Percentiles rank a stretch among this genome's conserved stretches.
Evolutionary conservation across 2,888 invertebrate species (phyloP).

Genomic region (Calameuta filiformis): DNA sequence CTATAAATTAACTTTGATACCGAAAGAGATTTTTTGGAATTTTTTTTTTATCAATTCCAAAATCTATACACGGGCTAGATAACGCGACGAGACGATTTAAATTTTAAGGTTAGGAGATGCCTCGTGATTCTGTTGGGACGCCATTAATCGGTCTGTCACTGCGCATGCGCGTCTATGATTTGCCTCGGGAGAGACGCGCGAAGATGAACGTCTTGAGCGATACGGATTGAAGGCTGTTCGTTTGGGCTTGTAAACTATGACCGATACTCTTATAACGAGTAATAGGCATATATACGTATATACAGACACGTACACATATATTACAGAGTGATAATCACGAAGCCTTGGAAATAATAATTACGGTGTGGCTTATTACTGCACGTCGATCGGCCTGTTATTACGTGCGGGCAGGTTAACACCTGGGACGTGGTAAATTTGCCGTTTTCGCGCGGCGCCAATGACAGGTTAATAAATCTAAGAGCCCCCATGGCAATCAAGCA

Average conservation of each 20-base stretch:
- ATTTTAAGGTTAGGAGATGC: too few relatives aligned
- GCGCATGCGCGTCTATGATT: neutral
- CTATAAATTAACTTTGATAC: too few relatives aligned
- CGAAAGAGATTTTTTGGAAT: too few relatives aligned
- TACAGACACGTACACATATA: too few relatives aligned
- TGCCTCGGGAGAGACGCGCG: neutral
- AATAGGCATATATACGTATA: neutral
- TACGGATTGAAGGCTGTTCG: neutral
- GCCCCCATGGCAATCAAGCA: constrained; percentile 50
- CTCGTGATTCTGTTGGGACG: too few relatives aligned
- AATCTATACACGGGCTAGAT: too few relatives aligned
- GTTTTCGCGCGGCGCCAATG: constrained; percentile 55
- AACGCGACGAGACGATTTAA: too few relatives aligned
- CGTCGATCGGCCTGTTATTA: constrained; percentile 15
- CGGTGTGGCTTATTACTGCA: constrained; percentile 48
- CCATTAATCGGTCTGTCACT: neutral
- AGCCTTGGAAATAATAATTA: constrained; percentile 48
- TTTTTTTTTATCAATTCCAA: too few relatives aligned
- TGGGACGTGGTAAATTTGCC: constrained; percentile 57
- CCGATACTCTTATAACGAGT: neutral
- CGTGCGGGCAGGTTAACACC: constrained; percentile 53
- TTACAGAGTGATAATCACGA: constrained; percentile 42
- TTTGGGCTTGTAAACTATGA: neutral
- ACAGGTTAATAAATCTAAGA: constrained; percentile 59
- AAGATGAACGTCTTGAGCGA: neutral